Percentiles rank a stretch among this genome's conserved stretches.
Conservation (phyloP, 2,797 vertebrate species). For the Sternarchorhynchus goeldii region DNA sequence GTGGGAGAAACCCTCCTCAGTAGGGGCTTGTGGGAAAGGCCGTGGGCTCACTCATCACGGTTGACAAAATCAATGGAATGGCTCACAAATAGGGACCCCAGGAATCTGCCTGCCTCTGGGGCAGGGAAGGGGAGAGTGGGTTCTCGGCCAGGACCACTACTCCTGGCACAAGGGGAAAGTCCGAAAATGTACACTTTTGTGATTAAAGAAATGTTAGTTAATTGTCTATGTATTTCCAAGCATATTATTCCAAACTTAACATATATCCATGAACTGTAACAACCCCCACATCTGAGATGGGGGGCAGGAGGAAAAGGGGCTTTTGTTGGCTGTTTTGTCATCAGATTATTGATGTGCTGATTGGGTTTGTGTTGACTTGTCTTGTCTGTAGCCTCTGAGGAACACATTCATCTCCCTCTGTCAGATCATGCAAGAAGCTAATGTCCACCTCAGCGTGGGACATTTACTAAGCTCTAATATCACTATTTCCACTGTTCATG, state of each 20-base stretch:
- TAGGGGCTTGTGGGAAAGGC: conserved; percentile 81
- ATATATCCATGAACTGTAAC: too few relatives aligned
- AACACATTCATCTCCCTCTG: not conserved
- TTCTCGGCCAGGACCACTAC: conserved; percentile 13
- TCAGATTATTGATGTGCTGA: conserved; percentile 20
- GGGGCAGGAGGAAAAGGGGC: too few relatives aligned
- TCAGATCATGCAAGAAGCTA: not conserved
- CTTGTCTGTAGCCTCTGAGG: not conserved
- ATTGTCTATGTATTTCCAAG: too few relatives aligned
- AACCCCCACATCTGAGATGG: too few relatives aligned
- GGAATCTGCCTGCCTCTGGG: conserved; percentile 67
- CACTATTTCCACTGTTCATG: not conserved
- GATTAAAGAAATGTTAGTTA: not conserved
- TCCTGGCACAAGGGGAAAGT: not conserved
- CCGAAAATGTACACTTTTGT: conserved; percentile 55
- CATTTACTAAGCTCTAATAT: not conserved
- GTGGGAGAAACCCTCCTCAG: conserved; percentile 76
- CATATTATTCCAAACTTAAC: too few relatives aligned
- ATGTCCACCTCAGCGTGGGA: not conserved
- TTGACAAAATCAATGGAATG: conserved; percentile 77
- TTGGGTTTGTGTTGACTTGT: not conserved
- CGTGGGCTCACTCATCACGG: conserved; percentile 73
- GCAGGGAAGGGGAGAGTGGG: conserved; percentile 70
- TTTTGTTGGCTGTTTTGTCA: conserved; percentile 13
- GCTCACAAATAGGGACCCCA: conserved; percentile 74